Percentiles rank a stretch among this genome's conserved stretches.
These are phyloP conservation scores for Bombyx mori DNA, from an alignment of 1,140 invertebrate species.

Conservation along the genomic window ASM3026992v2 NC_085118.1:1653001-1653500, in stretches of 20 bases:
- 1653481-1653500: conserved; percentile 52
- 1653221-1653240: conserved; percentile 61
- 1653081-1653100: conserved; percentile 87
- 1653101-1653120: conserved; percentile 85
- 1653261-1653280: conserved; percentile 31
- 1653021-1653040: conserved; percentile 40
- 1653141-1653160: conserved; percentile 75
- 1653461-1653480: conserved; percentile 67
- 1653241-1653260: conserved; percentile 49
- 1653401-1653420: conserved; percentile 58
- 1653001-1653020: conserved; percentile 43
- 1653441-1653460: conserved; percentile 44
- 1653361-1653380: conserved; percentile 64
- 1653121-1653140: conserved; percentile 80
- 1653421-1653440: conserved; percentile 16
- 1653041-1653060: conserved; percentile 28
- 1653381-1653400: conserved; percentile 64
- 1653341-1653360: conserved; percentile 34
- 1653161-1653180: conserved; percentile 76
- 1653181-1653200: conserved; percentile 73
- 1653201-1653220: conserved; percentile 58
- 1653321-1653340: conserved; percentile 46
- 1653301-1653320: conserved; percentile 51
- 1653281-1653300: conserved; percentile 47
- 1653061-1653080: conserved; percentile 73